phyloP scores from a whole-genome alignment of 2,888 invertebrate species.

The Plagodis pulveraria region DNA sequence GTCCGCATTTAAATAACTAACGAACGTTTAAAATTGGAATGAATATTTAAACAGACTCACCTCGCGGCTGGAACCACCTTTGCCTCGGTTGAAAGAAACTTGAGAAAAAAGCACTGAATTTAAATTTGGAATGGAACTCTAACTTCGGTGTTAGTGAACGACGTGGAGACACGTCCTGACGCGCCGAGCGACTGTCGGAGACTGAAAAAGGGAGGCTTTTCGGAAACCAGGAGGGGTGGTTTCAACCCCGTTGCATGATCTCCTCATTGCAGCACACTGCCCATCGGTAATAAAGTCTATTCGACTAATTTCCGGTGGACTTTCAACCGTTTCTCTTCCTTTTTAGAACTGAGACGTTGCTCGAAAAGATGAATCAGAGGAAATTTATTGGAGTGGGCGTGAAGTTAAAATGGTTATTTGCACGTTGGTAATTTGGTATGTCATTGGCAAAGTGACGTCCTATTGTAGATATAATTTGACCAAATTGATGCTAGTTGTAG shows the following conservation, averaged over 20 bases:
- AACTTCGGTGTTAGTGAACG: conserved; percentile 26
- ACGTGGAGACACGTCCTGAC: conserved; percentile 41
- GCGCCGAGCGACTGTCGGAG: conserved; percentile 46
- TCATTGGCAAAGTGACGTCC: conserved; percentile 16
- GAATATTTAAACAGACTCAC: conserved; percentile 55
- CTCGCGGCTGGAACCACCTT: conserved; percentile 41
- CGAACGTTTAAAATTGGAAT: conserved; percentile 44
- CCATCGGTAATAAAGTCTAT: conserved; percentile 48
- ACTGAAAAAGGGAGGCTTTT: conserved; percentile 53
- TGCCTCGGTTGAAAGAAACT: conserved; percentile 40
- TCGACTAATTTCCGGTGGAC: conserved; percentile 56
- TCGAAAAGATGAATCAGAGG: conserved; percentile 41
- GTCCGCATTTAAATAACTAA: conserved; percentile 52
- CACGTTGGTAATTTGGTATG: conserved; percentile 4
- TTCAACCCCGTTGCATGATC: conserved; percentile 46
- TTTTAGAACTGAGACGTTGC: conserved; percentile 53
- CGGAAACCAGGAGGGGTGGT: conserved; percentile 48
- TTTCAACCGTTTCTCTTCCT: conserved; percentile 61
- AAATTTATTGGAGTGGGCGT: conserved; percentile 21
- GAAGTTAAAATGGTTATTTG: conserved; percentile 20
- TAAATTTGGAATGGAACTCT: conserved; percentile 48
- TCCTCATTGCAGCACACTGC: conserved; percentile 52
- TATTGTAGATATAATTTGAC: conserved; percentile 12
- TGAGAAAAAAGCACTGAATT: conserved; percentile 50
- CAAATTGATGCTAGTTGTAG: not conserved